A percentile compares a stretch with the other conserved stretches of the same genome.
phyloP scores from a whole-genome alignment of 1,140 invertebrate species.

The Lineus longissimus region DNA sequence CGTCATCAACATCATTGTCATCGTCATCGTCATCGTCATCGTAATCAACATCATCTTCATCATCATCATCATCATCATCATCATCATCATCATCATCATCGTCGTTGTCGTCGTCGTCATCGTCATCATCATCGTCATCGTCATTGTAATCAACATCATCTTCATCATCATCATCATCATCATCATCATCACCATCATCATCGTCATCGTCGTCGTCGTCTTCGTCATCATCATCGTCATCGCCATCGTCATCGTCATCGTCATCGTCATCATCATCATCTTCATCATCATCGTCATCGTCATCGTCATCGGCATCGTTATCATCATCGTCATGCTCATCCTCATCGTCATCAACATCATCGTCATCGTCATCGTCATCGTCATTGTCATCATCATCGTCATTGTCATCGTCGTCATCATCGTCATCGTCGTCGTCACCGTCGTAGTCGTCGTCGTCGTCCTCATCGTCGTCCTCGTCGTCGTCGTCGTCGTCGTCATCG shows the following conservation, averaged over 20 bases:
- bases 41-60: background rate
- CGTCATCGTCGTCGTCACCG: too few species aligned
- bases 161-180: background rate
- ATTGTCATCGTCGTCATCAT: slow-evolving; percentile 14
- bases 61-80: slow-evolving; percentile 3
- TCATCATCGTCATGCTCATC: too few species aligned
- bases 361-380: too few species aligned
- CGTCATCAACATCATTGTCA: too few species aligned
- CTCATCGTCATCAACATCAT: too few species aligned
- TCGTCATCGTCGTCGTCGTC: too few species aligned
- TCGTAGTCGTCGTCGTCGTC: too few species aligned
- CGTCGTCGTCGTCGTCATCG: slow-evolving; percentile 9
- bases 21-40: slow-evolving; percentile 3
- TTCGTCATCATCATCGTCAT: too few species aligned
- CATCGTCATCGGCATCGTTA: too few species aligned
- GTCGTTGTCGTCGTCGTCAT: slow-evolving; percentile 3
- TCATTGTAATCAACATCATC: background rate
- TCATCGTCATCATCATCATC: slow-evolving; percentile 9
- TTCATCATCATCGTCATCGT: background rate
- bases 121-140: background rate
- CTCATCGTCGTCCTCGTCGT: too few species aligned
- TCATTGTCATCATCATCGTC: slow-evolving; percentile 10
- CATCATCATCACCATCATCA: background rate
- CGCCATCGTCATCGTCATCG: background rate
- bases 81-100: slow-evolving; percentile 15